Evolutionary conservation across 2,888 invertebrate species (phyloP), one percentile per base, ranked within the genome.

Genomic region (Nasonovia ribisnigri): DNA sequence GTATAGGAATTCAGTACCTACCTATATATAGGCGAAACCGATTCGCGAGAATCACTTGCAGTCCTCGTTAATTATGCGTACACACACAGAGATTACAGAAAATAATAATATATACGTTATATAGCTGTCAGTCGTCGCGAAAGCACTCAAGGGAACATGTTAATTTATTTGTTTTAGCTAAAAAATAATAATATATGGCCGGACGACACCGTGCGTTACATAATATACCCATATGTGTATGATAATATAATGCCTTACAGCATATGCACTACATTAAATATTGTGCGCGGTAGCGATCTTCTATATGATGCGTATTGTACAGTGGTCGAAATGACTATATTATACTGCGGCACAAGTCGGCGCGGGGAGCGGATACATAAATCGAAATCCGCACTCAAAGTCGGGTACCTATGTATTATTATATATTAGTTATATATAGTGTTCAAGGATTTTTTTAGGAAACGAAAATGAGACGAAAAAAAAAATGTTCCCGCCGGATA

Each of bases 111-210:
- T n/a, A 91, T 29, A 91, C 26, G n/a, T 54, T 84, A 86, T 86
- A 86, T 86, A 91, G 43, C 84, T 91, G 84, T 91, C 91, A 43
- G 90, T 26, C 51, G 84, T 42, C 51, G 84, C 29, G 20, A 91
- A 91, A 84, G 91, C 91, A 91, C 91, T 91, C 84, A 54, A 54
- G 84, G 29, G 43, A 84, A 91, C 91, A 42, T 91, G 84, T 91
- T 91, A 91, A 91, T 91, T 91, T 91, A 91, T 91, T 84, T 54
- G 43, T 51, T 84, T 84, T 54, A 43, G 43, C 42, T 54, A 29
- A 54, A 54, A 91, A 54, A 6, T 48, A 54, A 84, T 84, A 90
- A 77, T 36, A 26, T 90, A 48, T 1, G 8, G 36, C 10, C 46
- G 26, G 26, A 88, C 54, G 24, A 42, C 54, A 29, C 36, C 36